These are phyloP conservation scores for Malacosoma neustria DNA, from an alignment of 2,888 invertebrate genomes.

Conservation along the genomic window DNA sequence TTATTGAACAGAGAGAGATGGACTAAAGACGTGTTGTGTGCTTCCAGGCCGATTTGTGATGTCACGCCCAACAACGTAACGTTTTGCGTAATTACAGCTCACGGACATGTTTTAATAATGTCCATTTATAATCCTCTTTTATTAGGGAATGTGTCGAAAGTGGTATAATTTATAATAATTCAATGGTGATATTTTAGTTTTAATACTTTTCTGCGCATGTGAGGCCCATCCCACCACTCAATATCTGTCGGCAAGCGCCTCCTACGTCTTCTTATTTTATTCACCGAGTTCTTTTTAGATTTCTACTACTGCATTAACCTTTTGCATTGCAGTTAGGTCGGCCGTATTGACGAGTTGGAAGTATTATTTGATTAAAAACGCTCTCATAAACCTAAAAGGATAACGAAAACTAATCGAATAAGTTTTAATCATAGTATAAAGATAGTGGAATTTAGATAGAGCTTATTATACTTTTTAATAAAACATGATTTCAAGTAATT, in stretches of 20 bases:
- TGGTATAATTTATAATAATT: constrained; percentile 50
- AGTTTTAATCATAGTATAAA: too few relatives aligned
- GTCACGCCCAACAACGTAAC: constrained; percentile 75
- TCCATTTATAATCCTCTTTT: constrained; percentile 58
- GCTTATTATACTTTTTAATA: too few relatives aligned
- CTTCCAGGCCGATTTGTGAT: constrained; percentile 69
- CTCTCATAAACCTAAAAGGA: too few relatives aligned
- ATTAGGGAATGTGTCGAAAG: constrained; percentile 58
- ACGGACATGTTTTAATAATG: constrained; percentile 64
- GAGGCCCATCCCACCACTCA: constrained; percentile 73
- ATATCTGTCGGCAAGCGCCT: constrained; percentile 71
- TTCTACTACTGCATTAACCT: constrained; percentile 61
- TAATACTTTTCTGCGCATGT: constrained; percentile 69
- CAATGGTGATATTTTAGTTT: constrained; percentile 34
- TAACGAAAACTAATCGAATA: too few relatives aligned
- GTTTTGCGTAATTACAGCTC: constrained; percentile 71
- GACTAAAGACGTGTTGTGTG: constrained; percentile 56
- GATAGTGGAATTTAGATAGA: too few relatives aligned
- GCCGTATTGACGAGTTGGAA: not conserved
- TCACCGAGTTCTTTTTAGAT: constrained; percentile 53
- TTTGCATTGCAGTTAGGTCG: constrained; percentile 63
- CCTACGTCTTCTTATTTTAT: constrained; percentile 72
- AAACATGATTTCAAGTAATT: too few relatives aligned
- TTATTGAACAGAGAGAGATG: constrained; percentile 31
- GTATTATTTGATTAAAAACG: too few relatives aligned